A percentile compares a stretch with the other conserved stretches of the same genome.
phyloP scores from a whole-genome alignment of 2,797 vertebrate genomes.

The Oceanodroma leucorhoa region DNA sequence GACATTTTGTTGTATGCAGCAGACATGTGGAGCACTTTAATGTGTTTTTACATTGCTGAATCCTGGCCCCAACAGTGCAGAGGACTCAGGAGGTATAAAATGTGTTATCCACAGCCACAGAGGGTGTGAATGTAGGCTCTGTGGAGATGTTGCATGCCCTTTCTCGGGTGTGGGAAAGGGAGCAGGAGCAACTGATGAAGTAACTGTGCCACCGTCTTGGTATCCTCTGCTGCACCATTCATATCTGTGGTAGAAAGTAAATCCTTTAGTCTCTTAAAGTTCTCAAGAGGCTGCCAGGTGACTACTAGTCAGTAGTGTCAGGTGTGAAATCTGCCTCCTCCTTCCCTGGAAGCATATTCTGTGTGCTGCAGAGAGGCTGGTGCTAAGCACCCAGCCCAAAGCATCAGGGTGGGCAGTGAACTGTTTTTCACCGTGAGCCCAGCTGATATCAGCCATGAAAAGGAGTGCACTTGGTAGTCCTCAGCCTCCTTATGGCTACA shows the following conservation, averaged over 20 bases:
- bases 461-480: background rate
- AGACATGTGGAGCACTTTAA: background rate
- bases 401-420: too few species aligned
- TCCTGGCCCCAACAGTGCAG: background rate
- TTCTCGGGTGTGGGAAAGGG: background rate
- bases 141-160: background rate
- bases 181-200: background rate
- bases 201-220: background rate
- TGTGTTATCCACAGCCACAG: background rate
- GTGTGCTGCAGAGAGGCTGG: background rate
- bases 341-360: background rate
- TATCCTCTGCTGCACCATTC: background rate
- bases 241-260: background rate
- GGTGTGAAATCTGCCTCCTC: background rate
- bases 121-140: background rate
- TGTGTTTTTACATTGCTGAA: background rate
- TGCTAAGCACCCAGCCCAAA: background rate
- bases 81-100: background rate
- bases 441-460: background rate
- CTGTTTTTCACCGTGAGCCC: background rate
- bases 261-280: background rate
- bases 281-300: background rate
- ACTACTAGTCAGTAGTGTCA: background rate
- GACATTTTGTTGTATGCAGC: background rate
- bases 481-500: background rate